phyloP scores from a whole-genome alignment of 2,888 invertebrate genomes.

The Agonopterix alstromeriana region DNA sequence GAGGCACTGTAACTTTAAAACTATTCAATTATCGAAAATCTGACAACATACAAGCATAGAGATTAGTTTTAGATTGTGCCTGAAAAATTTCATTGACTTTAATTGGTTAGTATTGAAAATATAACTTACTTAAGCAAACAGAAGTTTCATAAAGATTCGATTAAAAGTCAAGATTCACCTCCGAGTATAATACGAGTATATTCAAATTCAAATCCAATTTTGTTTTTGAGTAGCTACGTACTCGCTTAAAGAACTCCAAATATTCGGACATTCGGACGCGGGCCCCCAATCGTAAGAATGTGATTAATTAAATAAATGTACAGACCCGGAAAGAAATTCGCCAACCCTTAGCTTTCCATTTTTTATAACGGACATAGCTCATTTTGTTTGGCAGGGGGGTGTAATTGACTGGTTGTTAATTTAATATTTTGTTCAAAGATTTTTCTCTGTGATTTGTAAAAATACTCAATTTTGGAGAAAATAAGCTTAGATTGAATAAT shows the following conservation, averaged over 20 bases:
- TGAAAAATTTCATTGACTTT: no score
- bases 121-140: no score
- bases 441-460: no score
- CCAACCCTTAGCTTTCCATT: constrained; percentile 60
- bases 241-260: constrained; percentile 42
- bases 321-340: constrained; percentile 64
- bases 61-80: no score
- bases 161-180: no score
- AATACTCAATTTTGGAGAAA: no score
- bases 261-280: constrained; percentile 64
- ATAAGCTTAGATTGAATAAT: no score
- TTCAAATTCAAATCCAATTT: constrained; percentile 8
- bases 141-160: no score
- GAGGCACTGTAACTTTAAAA: no score
- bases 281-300: constrained; percentile 67
- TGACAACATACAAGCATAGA: no score
- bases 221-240: constrained; percentile 3
- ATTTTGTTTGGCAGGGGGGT: constrained; percentile 48
- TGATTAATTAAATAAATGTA: constrained; percentile 74
- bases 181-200: not conserved
- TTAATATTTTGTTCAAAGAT: constrained; percentile 15
- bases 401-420: constrained; percentile 67
- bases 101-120: no score
- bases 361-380: constrained; percentile 63
- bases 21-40: no score